phyloP scores from a whole-genome alignment of 1,140 invertebrate genomes.

The Physella acuta region DNA sequence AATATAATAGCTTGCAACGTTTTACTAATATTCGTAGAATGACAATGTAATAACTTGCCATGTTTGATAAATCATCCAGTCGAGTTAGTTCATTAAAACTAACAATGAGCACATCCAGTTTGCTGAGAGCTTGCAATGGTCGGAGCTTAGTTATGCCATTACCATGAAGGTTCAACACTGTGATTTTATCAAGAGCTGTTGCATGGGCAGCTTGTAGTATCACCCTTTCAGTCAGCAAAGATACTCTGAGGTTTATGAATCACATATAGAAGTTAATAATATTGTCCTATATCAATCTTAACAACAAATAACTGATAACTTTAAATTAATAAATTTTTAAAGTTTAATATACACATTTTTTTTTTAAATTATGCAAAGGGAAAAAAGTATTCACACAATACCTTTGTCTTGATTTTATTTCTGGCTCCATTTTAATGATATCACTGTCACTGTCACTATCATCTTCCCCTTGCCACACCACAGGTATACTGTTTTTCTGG shows the following conservation, averaged over 20 bases:
- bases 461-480: constrained; percentile 17
- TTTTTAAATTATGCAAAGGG: too few species aligned
- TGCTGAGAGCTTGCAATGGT: constrained; percentile 39
- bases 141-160: constrained; percentile 53
- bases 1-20: too few species aligned
- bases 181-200: constrained; percentile 45
- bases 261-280: too few species aligned
- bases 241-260: constrained; percentile 41
- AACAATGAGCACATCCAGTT: constrained; percentile 50
- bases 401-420: constrained; percentile 46
- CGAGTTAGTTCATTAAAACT: constrained; percentile 57
- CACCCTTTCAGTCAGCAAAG: constrained; percentile 48
- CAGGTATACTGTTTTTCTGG: constrained; percentile 16
- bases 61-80: constrained; percentile 52
- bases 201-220: constrained; percentile 45
- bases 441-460: constrained; percentile 42
- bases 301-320: not conserved
- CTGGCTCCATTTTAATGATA: constrained; percentile 50
- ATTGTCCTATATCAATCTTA: too few species aligned
- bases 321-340: not conserved
- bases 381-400: too few species aligned
- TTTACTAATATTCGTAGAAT: too few species aligned
- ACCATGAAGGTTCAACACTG: constrained; percentile 56
- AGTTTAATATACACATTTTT: too few species aligned
- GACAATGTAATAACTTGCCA: constrained; percentile 53